Evolutionary conservation across 2,113 vertebrate species (phyloP).

Genomic region (Chaenocephalus aceratus): DNA sequence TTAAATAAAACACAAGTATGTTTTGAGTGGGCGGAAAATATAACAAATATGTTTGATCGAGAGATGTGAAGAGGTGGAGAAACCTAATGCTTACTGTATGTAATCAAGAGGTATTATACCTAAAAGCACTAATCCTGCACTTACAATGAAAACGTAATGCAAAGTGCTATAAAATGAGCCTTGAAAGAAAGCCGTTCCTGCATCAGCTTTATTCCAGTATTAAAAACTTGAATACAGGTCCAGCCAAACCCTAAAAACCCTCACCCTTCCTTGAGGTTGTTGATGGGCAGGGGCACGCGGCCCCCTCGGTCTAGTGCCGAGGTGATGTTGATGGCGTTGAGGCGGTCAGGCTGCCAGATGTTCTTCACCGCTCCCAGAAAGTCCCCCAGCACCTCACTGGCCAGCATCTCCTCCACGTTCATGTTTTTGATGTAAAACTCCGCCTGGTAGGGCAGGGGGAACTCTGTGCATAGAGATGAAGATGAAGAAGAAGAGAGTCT

Average conservation of each 20-base stretch:
- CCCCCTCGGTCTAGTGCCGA: slow-evolving; percentile 96
- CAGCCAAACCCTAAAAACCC: slow-evolving; percentile 31
- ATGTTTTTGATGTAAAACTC: slow-evolving; percentile 99
- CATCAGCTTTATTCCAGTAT: neutral
- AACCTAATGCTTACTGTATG: neutral
- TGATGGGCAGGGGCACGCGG: slow-evolving; percentile 95
- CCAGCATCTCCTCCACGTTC: slow-evolving; percentile 99
- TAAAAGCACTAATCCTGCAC: neutral
- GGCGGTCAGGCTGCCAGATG: slow-evolving; percentile 95
- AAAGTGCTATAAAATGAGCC: neutral
- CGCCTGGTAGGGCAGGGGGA: slow-evolving; percentile 93
- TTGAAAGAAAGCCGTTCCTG: neutral
- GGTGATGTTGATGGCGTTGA: slow-evolving; percentile 98
- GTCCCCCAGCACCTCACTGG: slow-evolving; percentile 97
- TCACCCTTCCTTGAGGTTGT: slow-evolving; percentile 98
- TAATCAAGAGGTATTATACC: neutral
- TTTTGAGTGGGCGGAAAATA: slow-evolving; percentile 32
- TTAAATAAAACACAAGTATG: slow-evolving; percentile 48
- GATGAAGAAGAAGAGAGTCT: neutral
- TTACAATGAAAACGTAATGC: neutral
- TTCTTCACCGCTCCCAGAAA: slow-evolving; percentile 98
- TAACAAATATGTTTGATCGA: slow-evolving; percentile 26
- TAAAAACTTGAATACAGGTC: neutral
- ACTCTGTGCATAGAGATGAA: slow-evolving; percentile 82
- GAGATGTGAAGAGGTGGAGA: slow-evolving; percentile 8